Percentiles rank a stretch among this genome's conserved stretches.
Conservation (phyloP, 2,888 invertebrate genomes). For the Diplolepis rosae region DNA sequence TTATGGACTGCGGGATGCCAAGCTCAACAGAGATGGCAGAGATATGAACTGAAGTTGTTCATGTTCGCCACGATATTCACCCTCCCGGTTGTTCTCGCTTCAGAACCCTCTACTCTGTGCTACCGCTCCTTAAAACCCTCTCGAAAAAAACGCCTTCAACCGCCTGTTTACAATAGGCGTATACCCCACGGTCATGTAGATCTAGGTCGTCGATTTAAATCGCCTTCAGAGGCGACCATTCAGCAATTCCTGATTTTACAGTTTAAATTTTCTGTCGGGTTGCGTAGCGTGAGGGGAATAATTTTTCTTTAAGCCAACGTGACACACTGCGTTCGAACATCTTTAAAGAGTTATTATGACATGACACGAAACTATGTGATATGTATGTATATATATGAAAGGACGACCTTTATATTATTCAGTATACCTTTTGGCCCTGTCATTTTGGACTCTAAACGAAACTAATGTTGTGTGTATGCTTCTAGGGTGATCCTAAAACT, state of each 20-base stretch:
- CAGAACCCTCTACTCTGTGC: conserved; percentile 33
- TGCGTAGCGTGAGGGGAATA: not conserved
- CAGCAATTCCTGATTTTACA: conserved; percentile 54
- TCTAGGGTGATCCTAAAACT: too few species aligned
- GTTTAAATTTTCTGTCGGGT: not conserved
- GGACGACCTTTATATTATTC: not conserved
- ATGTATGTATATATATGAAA: not conserved
- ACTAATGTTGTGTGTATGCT: not conserved
- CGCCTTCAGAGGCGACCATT: conserved; percentile 61
- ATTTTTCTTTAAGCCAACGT: not conserved
- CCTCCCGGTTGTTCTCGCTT: conserved; percentile 44
- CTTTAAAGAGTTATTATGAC: not conserved
- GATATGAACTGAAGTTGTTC: conserved; percentile 63
- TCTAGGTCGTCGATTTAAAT: conserved; percentile 72
- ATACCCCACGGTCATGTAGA: conserved; percentile 58
- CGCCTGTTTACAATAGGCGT: conserved; percentile 67
- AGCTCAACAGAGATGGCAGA: conserved; percentile 70
- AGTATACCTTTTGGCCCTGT: not conserved
- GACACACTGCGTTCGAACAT: not conserved
- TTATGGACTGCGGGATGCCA: conserved; percentile 66
- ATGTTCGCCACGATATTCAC: conserved; percentile 53
- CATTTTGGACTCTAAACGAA: not conserved
- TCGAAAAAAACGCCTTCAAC: conserved; percentile 68
- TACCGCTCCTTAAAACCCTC: conserved; percentile 58
- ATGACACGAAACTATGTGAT: conserved; percentile 5